Evolutionary conservation across 2,888 invertebrate species (phyloP), one percentile per base, ranked within the genome.

Genomic region (Calliphora vomitoria): DNA sequence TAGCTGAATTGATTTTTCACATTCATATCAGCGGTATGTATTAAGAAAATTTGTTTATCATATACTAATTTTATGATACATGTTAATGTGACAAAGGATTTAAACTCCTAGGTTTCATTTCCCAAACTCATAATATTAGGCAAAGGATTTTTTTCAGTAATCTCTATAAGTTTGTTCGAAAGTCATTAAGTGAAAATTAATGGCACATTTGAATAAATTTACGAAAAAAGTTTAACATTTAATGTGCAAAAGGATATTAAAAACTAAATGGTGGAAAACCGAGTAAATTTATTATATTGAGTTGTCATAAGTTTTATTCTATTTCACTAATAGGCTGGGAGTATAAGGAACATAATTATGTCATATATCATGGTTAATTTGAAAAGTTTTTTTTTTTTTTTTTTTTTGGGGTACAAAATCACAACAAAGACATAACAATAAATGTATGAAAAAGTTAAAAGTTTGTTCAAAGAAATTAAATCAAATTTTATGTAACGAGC

Each of bases 331-430:
- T n/a, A 13, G 18, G 31, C 47, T 13, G 6, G 11, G 35, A 13
- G 44, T 62, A 47, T 50, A 50, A 6, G 11, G 13, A 44, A 35
- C 6, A 58, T 78, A 68, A 78, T 78, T 78, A 69, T 68, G 50
- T 47, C 8, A 72, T 74, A 69, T 60, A 86, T 82, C 44, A 71
- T 71, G 47, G 55, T 74, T 82, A 86, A 82, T 79, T 82, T 76
- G 68, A 86, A 86, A 86, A 86, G 74, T 86, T 86, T 78, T 79
- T 5, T 53, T 20, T n/a, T n/a, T n/a, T n/a, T n/a, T n/a, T n/a
- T n/a, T n/a, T n/a, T n/a, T n/a, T n/a, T n/a, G n/a, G n/a, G 20
- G 62, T 66, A 25, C 41, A 72, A 74, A 74, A 69, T 64, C 50
- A 44, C 47, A 72, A 55, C 55, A 78, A 66, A 64, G 47, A 53